A percentile compares a stretch with the other conserved stretches of the same genome.
These are phyloP conservation scores for Dione vanillae DNA, from an alignment of 2,888 invertebrate species.

Conservation along the genomic window DNA sequence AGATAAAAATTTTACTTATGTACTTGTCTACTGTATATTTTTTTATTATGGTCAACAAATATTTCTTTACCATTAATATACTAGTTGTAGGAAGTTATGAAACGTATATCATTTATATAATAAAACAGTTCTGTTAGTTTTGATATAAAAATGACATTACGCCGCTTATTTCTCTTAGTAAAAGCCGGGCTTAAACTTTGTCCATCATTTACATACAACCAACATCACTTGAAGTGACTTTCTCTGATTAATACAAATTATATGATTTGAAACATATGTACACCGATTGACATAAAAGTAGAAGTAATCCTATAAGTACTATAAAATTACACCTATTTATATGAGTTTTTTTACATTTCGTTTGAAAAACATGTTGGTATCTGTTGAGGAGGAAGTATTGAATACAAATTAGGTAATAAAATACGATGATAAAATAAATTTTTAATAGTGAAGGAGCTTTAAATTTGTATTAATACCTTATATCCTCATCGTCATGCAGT, in stretches of 20 bases:
- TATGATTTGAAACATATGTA: constrained; percentile 39
- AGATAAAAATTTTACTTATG: neutral
- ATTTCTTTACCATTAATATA: no score
- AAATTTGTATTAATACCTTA: constrained; percentile 58
- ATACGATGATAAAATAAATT: constrained; percentile 63
- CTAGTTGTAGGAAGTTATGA: no score
- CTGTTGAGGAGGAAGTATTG: constrained; percentile 65
- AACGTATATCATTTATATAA: no score
- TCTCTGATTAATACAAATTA: constrained; percentile 49
- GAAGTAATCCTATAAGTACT: constrained; percentile 2
- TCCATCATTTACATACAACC: constrained; percentile 33
- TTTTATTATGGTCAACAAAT: constrained; percentile 20
- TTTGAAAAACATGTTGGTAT: constrained; percentile 43
- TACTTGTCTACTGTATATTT: neutral
- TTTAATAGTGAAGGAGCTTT: constrained; percentile 64
- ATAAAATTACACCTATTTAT: constrained; percentile 26
- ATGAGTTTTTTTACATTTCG: constrained; percentile 18
- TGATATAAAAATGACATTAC: no score
- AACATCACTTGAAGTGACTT: constrained; percentile 40
- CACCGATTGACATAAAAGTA: constrained; percentile 38
- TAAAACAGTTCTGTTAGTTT: no score
- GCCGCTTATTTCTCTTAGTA: no score
- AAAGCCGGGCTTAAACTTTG: no score
- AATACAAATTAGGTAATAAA: constrained; percentile 74
- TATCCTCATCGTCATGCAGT: constrained; percentile 74